phyloP scores from a whole-genome alignment of 2,797 vertebrate species.

The Propithecus deckenii region DNA sequence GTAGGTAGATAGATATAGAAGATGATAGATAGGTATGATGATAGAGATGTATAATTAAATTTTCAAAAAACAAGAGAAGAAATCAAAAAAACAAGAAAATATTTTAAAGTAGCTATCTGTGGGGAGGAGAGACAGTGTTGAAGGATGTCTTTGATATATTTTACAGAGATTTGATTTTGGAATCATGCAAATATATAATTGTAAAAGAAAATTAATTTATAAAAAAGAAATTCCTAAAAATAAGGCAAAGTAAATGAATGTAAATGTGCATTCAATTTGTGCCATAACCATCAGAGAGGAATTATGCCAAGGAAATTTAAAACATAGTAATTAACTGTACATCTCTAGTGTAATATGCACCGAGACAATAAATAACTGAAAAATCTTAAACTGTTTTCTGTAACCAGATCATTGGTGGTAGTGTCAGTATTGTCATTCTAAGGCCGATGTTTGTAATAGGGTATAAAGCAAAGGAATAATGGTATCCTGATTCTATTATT shows the following conservation, averaged over 20 bases:
- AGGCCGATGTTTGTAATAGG: not conserved
- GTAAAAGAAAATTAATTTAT: not conserved
- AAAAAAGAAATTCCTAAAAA: not conserved
- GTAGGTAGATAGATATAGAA: not conserved
- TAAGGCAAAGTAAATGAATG: not conserved
- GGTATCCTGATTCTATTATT: not conserved
- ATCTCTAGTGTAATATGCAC: not conserved
- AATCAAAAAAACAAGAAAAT: not conserved
- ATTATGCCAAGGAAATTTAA: constrained; percentile 17
- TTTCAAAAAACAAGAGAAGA: not conserved
- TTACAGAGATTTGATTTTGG: not conserved
- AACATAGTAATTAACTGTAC: not conserved
- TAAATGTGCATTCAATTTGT: not conserved
- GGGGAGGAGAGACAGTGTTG: not conserved
- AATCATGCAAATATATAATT: constrained; percentile 9
- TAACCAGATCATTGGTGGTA: not conserved
- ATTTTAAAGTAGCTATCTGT: not conserved
- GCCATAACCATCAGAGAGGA: not conserved
- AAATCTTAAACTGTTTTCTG: not conserved
- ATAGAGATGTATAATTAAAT: not conserved
- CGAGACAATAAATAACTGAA: not conserved
- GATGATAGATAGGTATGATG: not conserved
- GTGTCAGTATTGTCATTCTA: not conserved
- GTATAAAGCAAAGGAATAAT: not conserved
- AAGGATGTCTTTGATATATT: not conserved